These are phyloP conservation scores for Folsomia manolachei DNA, from an alignment of 2,888 invertebrate species.

Conservation along the genomic window DNA sequence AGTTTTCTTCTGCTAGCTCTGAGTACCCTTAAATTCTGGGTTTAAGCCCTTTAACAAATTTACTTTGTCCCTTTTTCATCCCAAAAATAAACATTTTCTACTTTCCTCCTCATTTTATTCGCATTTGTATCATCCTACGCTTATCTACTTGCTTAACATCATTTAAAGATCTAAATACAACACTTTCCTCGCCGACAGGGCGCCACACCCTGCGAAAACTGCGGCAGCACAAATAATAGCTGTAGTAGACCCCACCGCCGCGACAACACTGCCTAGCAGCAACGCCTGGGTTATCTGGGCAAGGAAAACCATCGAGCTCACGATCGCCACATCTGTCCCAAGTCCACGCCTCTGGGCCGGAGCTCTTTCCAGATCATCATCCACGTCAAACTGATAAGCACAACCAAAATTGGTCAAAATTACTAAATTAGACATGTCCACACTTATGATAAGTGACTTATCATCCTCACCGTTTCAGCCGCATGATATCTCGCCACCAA, in stretches of 20 bases:
- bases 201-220: slow-evolving; percentile 77
- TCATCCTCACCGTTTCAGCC: slow-evolving; percentile 74
- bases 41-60: background rate
- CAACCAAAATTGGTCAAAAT: background rate
- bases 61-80: background rate
- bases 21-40: background rate
- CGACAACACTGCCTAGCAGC: slow-evolving; percentile 80
- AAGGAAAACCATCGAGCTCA: slow-evolving; percentile 92
- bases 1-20: background rate
- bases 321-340: slow-evolving; percentile 91
- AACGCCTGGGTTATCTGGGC: slow-evolving; percentile 89
- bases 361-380: slow-evolving; percentile 59
- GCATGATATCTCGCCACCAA: slow-evolving; percentile 92
- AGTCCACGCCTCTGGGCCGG: slow-evolving; percentile 75
- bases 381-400: slow-evolving; percentile 61
- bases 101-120: background rate
- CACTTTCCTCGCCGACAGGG: slow-evolving; percentile 79
- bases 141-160: too few species aligned
- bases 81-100: background rate
- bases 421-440: background rate
- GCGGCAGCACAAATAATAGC: slow-evolving; percentile 85
- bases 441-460: background rate
- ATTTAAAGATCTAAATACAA: slow-evolving; percentile 77
- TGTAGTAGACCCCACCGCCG: slow-evolving; percentile 75
- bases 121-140: too few species aligned